Evolutionary conservation across 64 coral and sea anemone species (phyloP).

Genomic region (Cladopsammia gracilis): DNA sequence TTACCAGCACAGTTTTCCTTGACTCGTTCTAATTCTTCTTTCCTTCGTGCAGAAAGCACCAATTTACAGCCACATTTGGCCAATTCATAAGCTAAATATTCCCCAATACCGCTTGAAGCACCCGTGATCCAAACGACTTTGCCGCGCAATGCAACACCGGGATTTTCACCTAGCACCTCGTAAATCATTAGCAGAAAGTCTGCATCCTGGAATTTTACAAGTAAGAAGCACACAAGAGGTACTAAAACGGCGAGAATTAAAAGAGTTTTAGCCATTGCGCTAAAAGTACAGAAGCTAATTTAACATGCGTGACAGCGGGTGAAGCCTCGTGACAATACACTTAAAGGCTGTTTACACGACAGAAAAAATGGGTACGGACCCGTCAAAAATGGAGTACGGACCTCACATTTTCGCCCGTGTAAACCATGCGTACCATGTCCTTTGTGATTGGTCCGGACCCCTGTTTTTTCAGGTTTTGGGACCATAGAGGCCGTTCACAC

Average conservation of each 20-base stretch:
- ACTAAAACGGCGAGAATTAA: constrained; percentile 19
- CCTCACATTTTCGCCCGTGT: too few species aligned
- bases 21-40: constrained; percentile 78
- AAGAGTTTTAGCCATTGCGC: neutral
- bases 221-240: constrained; percentile 50
- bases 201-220: constrained; percentile 63
- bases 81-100: constrained; percentile 74
- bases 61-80: constrained; percentile 79
- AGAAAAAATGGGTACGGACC: too few species aligned
- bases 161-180: constrained; percentile 57
- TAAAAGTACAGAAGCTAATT: too few species aligned
- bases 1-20: constrained; percentile 80
- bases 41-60: constrained; percentile 71
- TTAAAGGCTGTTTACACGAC: too few species aligned
- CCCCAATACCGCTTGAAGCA: constrained; percentile 80
- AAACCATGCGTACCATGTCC: too few species aligned
- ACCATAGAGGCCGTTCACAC: too few species aligned
- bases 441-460: too few species aligned
- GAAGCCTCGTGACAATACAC: too few species aligned
- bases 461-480: too few species aligned
- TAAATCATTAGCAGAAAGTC: constrained; percentile 64
- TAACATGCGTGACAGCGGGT: too few species aligned
- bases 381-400: too few species aligned
- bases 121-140: constrained; percentile 84
- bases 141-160: constrained; percentile 31